Base-by-base conservation (phyloP, 1,140 invertebrate species). In the Bombus sylvicola region DNA sequence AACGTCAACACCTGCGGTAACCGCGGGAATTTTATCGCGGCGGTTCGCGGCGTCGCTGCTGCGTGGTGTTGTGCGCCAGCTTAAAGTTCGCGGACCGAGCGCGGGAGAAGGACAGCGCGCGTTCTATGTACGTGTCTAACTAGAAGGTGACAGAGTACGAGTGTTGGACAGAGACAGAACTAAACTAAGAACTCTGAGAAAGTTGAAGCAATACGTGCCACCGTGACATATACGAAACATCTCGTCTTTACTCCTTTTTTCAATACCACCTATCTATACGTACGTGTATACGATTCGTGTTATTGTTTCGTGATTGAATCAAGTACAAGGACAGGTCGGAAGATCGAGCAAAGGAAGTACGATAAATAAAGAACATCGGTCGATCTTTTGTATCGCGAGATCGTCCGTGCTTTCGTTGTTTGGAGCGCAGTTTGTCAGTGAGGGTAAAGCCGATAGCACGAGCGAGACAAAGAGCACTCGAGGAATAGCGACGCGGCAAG, bases 1-100 rank as follows among this genome's bases (percentile, higher is more conserved):
- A 12, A 59, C 83, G 68, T 47, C 85, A 81, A 83, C 88, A 89
- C 81, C 88, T 89, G 88, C 84, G 39, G 75, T 72, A 66, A 77
- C 84, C 84, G 88, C 88, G 84, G 84, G 77, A 69, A 69, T 89
- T 87, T 89, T 83, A 89, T 87, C 88, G 88, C 72, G 84, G 76
- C 74, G 72, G 76, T 88, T 88, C 76, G 87, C 85, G 83, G 83
- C 85, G 85, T 78, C 78, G 88, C 76, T 77, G 88, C 75, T 73
- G 86, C 83, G 81, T 81, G 75, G 78, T 82, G 75, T 75, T 76
- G 88, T 72, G 88, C 81, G 88, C 79, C 64, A 87, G 87, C 87
- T 87, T 83, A 81, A 87, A 89, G 88, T 89, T 89, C 88, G 82
- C 76, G 78, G 75, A 41, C 41, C 28, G 76, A 53, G 86, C 77